Percentiles rank a stretch among this genome's conserved stretches.
phyloP scores from a whole-genome alignment of 2,888 invertebrate species.

The Papilio protenor region DNA sequence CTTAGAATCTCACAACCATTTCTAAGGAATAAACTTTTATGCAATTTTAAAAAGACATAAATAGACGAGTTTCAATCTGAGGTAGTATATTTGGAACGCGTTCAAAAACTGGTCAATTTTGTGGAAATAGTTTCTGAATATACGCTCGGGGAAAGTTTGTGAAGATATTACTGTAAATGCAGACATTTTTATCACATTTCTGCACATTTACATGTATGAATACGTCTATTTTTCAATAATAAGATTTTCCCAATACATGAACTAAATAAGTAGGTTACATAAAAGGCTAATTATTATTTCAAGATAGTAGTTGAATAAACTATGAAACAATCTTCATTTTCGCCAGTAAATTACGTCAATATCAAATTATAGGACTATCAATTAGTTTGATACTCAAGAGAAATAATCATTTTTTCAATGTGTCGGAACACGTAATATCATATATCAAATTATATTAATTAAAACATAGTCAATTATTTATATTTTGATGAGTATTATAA shows the following conservation, averaged over 20 bases:
- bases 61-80: conserved; percentile 58
- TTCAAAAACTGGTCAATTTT: conserved; percentile 62
- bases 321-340: not conserved
- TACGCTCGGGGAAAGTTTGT: conserved; percentile 48
- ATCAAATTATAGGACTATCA: not conserved
- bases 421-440: not conserved
- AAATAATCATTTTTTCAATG: not conserved
- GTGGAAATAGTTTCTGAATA: conserved; percentile 61
- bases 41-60: conserved; percentile 59
- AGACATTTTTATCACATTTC: conserved; percentile 14
- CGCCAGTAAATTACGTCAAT: not conserved
- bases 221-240: not conserved
- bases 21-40: conserved; percentile 46
- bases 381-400: not conserved
- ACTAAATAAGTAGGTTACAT: not conserved
- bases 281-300: not conserved
- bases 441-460: not conserved
- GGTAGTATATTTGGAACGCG: conserved; percentile 62
- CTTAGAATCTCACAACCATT: conserved; percentile 47
- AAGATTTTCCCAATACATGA: too few species aligned
- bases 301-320: not conserved
- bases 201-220: not conserved
- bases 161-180: conserved; percentile 18
- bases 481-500: not conserved
- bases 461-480: not conserved